Conservation (phyloP, 2,888 invertebrate genomes). For the Dicyrtomina minuta region DNA sequence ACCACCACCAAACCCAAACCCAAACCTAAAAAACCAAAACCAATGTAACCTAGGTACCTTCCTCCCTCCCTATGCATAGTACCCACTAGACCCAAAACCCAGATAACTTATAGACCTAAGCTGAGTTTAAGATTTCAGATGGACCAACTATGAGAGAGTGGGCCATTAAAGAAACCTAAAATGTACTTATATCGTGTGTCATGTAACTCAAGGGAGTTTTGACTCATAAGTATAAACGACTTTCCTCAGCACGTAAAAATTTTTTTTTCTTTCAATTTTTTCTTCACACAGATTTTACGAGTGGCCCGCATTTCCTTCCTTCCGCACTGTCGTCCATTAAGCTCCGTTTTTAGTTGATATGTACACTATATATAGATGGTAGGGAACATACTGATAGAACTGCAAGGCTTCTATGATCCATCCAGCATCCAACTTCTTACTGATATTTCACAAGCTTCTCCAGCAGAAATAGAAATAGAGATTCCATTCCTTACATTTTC, state of each 20-base stretch:
- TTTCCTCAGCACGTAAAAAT: conserved; percentile 7
- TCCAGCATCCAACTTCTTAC: too few relatives aligned
- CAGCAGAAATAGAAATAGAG: too few relatives aligned
- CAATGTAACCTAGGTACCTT: background rate
- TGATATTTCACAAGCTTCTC: too few relatives aligned
- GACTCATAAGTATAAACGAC: conserved; percentile 17
- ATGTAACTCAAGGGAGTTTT: conserved; percentile 6
- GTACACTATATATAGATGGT: too few relatives aligned
- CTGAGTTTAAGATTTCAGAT: background rate
- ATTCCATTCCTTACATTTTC: too few relatives aligned
- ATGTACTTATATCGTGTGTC: conserved; percentile 12
- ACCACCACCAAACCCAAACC: too few relatives aligned
- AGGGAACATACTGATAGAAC: too few relatives aligned
- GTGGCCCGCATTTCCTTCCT: conserved; percentile 18
- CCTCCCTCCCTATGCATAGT: background rate
- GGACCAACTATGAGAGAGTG: conserved; percentile 5
- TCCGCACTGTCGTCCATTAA: conserved; percentile 12
- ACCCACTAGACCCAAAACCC: background rate
- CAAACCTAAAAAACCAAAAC: background rate
- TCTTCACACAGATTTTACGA: background rate
- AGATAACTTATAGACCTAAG: background rate
- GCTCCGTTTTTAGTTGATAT: background rate
- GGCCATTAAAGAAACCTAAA: conserved; percentile 29
- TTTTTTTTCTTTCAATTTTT: background rate
- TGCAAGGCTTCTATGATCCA: too few relatives aligned